Conservation (phyloP, 2,888 invertebrate species). For the Bombylius discolor region DNA sequence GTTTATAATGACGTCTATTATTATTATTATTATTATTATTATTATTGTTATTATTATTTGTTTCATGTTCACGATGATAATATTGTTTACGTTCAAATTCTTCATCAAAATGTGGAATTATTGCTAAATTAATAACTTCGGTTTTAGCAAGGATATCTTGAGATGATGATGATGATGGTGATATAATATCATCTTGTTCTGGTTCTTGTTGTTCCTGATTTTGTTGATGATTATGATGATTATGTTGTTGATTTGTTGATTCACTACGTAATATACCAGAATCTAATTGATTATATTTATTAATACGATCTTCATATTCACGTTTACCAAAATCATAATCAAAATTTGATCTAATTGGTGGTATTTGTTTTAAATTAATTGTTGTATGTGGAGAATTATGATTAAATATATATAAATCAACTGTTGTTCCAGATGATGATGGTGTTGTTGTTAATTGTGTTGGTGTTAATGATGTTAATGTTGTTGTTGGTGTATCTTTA, state of each 20-base stretch:
- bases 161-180: constrained; percentile 1
- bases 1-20: constrained; percentile 24
- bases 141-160: constrained; percentile 29
- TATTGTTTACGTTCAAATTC: constrained; percentile 31
- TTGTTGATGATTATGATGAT: background rate
- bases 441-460: constrained; percentile 14
- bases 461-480: constrained; percentile 17
- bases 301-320: constrained; percentile 30
- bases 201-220: background rate
- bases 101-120: constrained; percentile 36
- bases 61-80: constrained; percentile 24
- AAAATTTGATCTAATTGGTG: constrained; percentile 21
- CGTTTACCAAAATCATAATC: constrained; percentile 34
- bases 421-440: constrained; percentile 2
- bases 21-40: constrained; percentile 19
- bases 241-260: constrained; percentile 2
- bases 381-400: background rate
- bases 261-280: background rate
- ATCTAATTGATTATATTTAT: constrained; percentile 5
- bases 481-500: constrained; percentile 26
- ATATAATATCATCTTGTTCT: background rate
- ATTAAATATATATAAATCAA: constrained; percentile 3
- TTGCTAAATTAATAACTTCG: constrained; percentile 36
- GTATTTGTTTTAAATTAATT: constrained; percentile 4
- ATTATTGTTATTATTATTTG: background rate